phyloP scores from a whole-genome alignment of 2,888 invertebrate species.

The Entomobrya proxima region DNA sequence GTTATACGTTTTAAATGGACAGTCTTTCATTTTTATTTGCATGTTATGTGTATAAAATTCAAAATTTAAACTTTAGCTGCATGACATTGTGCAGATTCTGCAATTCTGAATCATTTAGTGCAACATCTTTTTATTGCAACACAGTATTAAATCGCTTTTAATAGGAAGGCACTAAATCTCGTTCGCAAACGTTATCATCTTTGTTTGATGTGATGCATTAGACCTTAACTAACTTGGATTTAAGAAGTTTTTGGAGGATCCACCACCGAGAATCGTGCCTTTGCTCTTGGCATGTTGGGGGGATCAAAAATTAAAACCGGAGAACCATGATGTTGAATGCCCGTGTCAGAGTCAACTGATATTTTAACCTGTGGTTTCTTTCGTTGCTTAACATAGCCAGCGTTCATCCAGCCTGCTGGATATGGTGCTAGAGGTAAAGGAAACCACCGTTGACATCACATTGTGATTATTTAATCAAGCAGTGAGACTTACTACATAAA shows the following conservation, averaged over 20 bases:
- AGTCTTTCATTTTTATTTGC: background rate
- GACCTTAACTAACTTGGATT: background rate
- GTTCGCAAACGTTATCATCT: background rate
- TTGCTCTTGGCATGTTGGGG: conserved; percentile 66
- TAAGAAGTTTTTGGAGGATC: conserved; percentile 69
- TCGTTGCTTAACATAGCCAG: conserved; percentile 50
- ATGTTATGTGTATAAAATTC: too few species aligned
- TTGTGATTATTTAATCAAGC: background rate
- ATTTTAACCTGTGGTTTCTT: conserved; percentile 54
- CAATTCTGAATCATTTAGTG: too few species aligned
- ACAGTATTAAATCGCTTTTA: background rate
- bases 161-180: background rate
- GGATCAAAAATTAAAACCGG: conserved; percentile 73
- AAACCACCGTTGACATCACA: background rate
- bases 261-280: conserved; percentile 74
- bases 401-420: conserved; percentile 74
- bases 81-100: too few species aligned
- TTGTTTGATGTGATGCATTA: too few species aligned
- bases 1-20: background rate
- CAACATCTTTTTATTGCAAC: too few species aligned
- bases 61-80: too few species aligned
- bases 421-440: too few species aligned
- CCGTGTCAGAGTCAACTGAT: conserved; percentile 52
- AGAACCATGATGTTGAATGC: conserved; percentile 62
- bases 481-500: background rate